These are phyloP conservation scores for cat (Felis catus) DNA, from an alignment of 2,113 vertebrate genomes.

Conservation along the genomic window F.catus_Fca126_mat1.0 CM031418.1:119689001-119689500, in stretches of 20 bases:
- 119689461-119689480: conserved; percentile 21
- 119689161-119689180: neutral
- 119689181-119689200: neutral
- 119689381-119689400: neutral
- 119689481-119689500: neutral
- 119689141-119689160: neutral
- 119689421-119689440: conserved; percentile 44
- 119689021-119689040: neutral
- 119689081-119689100: neutral
- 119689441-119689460: neutral
- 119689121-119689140: conserved; percentile 2
- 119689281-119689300: conserved; percentile 2
- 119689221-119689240: conserved; percentile 1
- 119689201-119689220: conserved; percentile 42
- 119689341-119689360: neutral
- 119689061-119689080: neutral
- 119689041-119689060: conserved; percentile 16
- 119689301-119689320: conserved; percentile 15
- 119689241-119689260: neutral
- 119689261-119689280: neutral
- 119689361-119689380: neutral
- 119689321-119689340: neutral
- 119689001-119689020: neutral
- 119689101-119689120: conserved; percentile 4
- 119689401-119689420: conserved; percentile 1